Evolutionary conservation across 2,113 vertebrate species (phyloP).

Genomic region (Chascanopsetta lugubris): DNA sequence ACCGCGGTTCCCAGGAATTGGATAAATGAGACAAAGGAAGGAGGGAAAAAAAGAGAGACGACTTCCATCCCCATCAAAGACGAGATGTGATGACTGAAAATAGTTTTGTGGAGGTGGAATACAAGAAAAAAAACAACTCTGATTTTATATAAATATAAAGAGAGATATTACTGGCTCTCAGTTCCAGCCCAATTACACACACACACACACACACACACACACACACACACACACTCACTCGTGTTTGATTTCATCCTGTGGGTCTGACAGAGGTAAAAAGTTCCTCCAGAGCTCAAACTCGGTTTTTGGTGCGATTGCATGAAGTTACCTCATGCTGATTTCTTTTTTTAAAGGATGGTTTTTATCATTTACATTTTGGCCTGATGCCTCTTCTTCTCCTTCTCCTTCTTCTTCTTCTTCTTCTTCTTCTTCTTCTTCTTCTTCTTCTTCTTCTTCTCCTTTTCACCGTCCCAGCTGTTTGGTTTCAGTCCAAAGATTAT

Average conservation of each 20-base stretch:
- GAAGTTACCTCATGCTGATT: constrained; percentile 59
- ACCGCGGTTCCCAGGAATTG: constrained; percentile 43
- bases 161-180: too few species aligned
- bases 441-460: neutral
- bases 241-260: constrained; percentile 34
- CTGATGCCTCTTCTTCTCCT: constrained; percentile 1
- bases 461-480: too few species aligned
- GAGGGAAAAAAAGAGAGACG: neutral
- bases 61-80: too few species aligned
- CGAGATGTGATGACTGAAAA: neutral
- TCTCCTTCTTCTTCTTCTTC: too few species aligned
- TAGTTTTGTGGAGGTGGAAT: neutral
- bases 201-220: constrained; percentile 30
- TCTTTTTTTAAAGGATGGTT: constrained; percentile 2
- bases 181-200: constrained; percentile 33
- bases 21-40: constrained; percentile 44
- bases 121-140: constrained; percentile 22
- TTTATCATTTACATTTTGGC: constrained; percentile 26
- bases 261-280: constrained; percentile 34
- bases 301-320: constrained; percentile 39
- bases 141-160: too few species aligned
- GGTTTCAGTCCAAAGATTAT: too few species aligned
- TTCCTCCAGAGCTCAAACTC: constrained; percentile 43
- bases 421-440: neutral
- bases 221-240: constrained; percentile 27